Evolutionary conservation across 2,888 invertebrate genomes (phyloP), one percentile per base, ranked within the genome.

Genomic region (Nomada lathburiana): DNA sequence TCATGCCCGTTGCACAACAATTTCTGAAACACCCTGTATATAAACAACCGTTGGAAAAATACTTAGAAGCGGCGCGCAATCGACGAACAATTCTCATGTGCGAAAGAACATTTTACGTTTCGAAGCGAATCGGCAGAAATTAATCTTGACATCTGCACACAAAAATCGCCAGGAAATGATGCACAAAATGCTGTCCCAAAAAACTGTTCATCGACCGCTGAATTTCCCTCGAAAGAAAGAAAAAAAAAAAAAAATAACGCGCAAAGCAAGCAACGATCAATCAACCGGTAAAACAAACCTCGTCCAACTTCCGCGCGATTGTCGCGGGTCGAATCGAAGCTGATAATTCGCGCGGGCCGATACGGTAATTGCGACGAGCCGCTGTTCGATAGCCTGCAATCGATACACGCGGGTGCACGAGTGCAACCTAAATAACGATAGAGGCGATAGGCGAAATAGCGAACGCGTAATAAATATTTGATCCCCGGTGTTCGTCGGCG

Each of bases 381-480:
- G 44, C 53, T 26, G 59, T 75, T 75, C 75, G 60, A 62, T 47
- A 47, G 52, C 20, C 13, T n/a, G 47, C 47, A 71, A 76, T 76
- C 76, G 76, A 76, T 53, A 71, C 9, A n/a, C 13, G 29, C 13
- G 36, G 26, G 23, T 5, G 10, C 18, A 59, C 76, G 53, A 71
- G 76, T 52, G 57, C 52, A 73, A 50, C 44, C 78, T 52, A 69
- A 80, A 78, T 77, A 80, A 78, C 78, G 53, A 16, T 26, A 13
- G 23, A 47, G 23, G 29, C 50, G 62, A 23, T 53, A 57, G 77
- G 63, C 29, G 23, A 71, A 78, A 69, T 53, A 78, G 80, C 57
- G 53, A 60, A 52, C 62, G 71, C 72, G 79, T 78, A 78, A 80
- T 79, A 80, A 80, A 80, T 80, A 80, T 80, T 79, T 80, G 79